phyloP scores from a whole-genome alignment of 2,797 vertebrate species.

The Dipus sagitta region DNA sequence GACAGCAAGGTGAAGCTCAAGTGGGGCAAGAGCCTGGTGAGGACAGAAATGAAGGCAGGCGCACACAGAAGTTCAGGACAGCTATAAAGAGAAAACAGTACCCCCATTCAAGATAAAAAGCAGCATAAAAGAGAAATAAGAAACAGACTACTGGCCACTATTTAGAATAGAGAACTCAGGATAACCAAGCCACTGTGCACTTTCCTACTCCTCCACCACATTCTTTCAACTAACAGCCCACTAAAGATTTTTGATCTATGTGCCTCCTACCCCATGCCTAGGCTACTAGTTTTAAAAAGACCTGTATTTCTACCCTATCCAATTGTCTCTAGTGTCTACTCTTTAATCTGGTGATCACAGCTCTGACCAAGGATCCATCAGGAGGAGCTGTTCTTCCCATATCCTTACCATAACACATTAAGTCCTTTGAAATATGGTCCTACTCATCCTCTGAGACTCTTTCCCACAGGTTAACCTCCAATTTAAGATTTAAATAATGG shows the following conservation, averaged over 20 bases:
- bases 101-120: background rate
- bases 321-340: slow-evolving; percentile 9
- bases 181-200: background rate
- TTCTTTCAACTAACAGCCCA: slow-evolving; percentile 38
- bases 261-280: background rate
- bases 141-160: slow-evolving; percentile 7
- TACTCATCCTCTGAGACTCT: slow-evolving; percentile 37
- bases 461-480: background rate
- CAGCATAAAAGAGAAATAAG: background rate
- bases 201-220: background rate
- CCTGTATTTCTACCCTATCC: slow-evolving; percentile 31
- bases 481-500: background rate
- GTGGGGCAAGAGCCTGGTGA: background rate
- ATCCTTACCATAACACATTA: background rate
- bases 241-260: slow-evolving; percentile 33
- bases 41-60: slow-evolving; percentile 19
- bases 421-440: background rate
- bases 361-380: background rate
- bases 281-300: background rate
- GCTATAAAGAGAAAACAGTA: slow-evolving; percentile 16
- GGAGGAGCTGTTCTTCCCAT: background rate
- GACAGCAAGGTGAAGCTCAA: background rate
- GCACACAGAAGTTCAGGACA: slow-evolving; percentile 31
- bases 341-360: background rate
- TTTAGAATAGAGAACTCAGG: background rate